These are phyloP conservation scores for Zapornia atra DNA, from an alignment of 2,113 vertebrate genomes.

Conservation along the genomic window DNA sequence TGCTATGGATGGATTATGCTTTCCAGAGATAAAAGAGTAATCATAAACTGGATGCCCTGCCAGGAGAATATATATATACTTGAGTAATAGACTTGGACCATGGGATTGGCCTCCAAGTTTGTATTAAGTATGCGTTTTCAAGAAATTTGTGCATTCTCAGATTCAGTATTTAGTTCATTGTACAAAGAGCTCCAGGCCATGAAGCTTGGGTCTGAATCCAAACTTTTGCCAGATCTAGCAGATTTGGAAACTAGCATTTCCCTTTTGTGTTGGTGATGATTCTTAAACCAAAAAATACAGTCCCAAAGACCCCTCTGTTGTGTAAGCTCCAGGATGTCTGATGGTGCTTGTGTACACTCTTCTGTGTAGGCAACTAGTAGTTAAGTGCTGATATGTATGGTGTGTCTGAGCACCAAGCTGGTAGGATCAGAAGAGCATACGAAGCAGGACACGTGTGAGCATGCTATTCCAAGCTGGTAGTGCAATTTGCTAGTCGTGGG, in stretches of 20 bases:
- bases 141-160: conserved; percentile 19
- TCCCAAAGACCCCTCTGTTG: neutral
- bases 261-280: neutral
- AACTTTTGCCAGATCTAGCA: neutral
- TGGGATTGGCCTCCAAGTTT: conserved; percentile 26
- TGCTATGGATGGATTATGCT: conserved; percentile 34
- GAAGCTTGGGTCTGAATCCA: neutral
- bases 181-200: neutral
- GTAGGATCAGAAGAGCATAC: neutral
- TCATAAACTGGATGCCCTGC: conserved; percentile 53
- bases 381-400: rapidly evolving
- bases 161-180: neutral
- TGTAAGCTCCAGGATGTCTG: neutral
- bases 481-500: rapidly evolving
- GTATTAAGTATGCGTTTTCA: conserved; percentile 27
- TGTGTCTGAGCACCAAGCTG: neutral
- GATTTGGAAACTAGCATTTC: neutral
- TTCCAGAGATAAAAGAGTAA: conserved; percentile 52
- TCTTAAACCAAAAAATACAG: neutral
- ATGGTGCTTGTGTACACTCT: neutral
- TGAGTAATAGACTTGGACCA: conserved; percentile 24
- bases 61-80: neutral
- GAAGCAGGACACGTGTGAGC: rapidly evolving
- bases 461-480: neutral
- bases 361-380: rapidly evolving